Conservation (phyloP, 2,797 vertebrate species). For the Corythornis leucogaster region DNA sequence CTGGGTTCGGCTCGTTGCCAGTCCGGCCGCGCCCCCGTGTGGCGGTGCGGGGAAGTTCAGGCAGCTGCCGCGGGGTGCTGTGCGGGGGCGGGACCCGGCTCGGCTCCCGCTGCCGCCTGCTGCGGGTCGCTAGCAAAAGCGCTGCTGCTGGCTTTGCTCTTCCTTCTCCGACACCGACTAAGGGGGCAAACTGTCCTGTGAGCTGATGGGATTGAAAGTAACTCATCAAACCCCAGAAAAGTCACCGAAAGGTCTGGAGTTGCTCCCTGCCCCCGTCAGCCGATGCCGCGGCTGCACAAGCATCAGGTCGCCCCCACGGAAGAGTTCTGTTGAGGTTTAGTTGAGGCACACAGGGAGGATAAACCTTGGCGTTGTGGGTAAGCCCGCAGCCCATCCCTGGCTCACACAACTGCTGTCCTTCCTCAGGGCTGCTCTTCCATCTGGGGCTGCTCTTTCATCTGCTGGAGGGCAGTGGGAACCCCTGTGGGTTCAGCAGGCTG, state of each 20-base stretch:
- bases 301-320: rapidly evolving
- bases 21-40: slow-evolving; percentile 40
- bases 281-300: rapidly evolving
- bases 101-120: no score
- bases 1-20: background rate
- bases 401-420: rapidly evolving
- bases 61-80: background rate
- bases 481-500: rapidly evolving
- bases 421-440: rapidly evolving
- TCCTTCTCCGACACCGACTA: background rate
- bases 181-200: background rate
- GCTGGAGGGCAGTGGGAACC: background rate
- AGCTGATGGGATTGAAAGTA: background rate
- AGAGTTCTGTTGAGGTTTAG: background rate
- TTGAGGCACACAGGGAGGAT: rapidly evolving
- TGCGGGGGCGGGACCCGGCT: background rate
- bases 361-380: no score
- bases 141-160: background rate
- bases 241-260: no score
- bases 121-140: background rate
- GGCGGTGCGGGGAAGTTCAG: slow-evolving; percentile 35
- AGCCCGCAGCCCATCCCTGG: no score
- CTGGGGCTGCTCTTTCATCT: background rate
- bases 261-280: background rate
- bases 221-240: background rate